phyloP scores from a whole-genome alignment of 1,140 invertebrate genomes.

The Neodiprion virginianus region DNA sequence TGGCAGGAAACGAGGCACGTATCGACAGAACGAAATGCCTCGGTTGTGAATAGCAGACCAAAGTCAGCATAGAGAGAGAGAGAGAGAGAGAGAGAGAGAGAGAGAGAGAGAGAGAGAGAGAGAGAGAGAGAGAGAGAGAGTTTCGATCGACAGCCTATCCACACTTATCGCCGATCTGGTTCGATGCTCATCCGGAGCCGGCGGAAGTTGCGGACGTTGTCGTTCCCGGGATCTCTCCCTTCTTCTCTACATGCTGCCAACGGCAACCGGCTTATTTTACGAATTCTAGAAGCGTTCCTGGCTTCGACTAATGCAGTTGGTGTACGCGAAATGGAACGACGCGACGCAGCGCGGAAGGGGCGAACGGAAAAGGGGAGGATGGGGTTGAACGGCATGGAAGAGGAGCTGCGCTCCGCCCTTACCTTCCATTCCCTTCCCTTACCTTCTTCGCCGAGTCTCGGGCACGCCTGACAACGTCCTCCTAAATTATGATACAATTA shows the following conservation, averaged over 20 bases:
- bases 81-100: no score
- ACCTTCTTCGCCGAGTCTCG: no score
- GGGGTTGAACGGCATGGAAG: no score
- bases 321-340: conserved; percentile 6
- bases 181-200: background rate
- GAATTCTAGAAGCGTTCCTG: conserved; percentile 35
- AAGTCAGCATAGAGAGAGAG: background rate
- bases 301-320: conserved; percentile 37
- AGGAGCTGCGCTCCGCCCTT: no score
- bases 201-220: background rate
- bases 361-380: no score
- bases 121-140: background rate
- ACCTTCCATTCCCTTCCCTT: no score
- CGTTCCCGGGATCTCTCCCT: background rate
- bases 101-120: background rate
- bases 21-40: no score
- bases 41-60: background rate
- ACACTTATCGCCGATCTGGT: conserved; percentile 1
- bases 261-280: conserved; percentile 25
- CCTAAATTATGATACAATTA: no score
- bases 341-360: background rate
- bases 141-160: background rate
- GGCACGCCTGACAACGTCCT: no score
- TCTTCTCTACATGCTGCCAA: conserved; percentile 8
- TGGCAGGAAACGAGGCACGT: no score